phyloP scores from a whole-genome alignment of 1,140 invertebrate species.

The Vanessa atalanta region DNA sequence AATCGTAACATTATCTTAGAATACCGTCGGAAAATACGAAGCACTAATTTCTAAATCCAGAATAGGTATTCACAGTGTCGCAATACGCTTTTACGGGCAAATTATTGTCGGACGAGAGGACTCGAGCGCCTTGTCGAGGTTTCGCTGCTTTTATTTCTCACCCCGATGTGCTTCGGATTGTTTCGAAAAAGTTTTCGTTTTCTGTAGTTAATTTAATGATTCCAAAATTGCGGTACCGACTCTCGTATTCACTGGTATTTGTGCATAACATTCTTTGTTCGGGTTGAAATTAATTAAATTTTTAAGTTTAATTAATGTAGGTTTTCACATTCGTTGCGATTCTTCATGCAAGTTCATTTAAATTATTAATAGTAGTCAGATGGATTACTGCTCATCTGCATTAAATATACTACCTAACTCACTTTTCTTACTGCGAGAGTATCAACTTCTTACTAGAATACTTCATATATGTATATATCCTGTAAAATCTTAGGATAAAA shows the following conservation, averaged over 20 bases:
- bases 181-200: slow-evolving; percentile 19
- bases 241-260: not conserved
- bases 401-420: too few species aligned
- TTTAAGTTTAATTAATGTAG: too few species aligned
- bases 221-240: not conserved
- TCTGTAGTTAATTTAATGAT: slow-evolving; percentile 8
- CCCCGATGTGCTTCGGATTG: slow-evolving; percentile 29
- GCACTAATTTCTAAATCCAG: slow-evolving; percentile 16
- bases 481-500: too few species aligned
- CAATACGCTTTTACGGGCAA: slow-evolving; percentile 27
- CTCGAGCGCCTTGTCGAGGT: slow-evolving; percentile 25
- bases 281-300: too few species aligned
- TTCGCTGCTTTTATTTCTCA: slow-evolving; percentile 31
- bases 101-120: slow-evolving; percentile 34
- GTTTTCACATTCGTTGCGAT: too few species aligned
- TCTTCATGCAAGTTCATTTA: too few species aligned
- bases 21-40: not conserved
- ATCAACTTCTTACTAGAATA: too few species aligned
- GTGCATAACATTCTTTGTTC: too few species aligned
- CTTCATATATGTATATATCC: too few species aligned
- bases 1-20: slow-evolving; percentile 4
- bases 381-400: too few species aligned
- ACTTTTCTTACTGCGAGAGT: too few species aligned
- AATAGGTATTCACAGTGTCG: slow-evolving; percentile 33
- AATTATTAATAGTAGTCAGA: too few species aligned